Evolutionary conservation across 2,797 vertebrate genomes (phyloP), one percentile per base, ranked within the genome.

Genomic region (Acipenser oxyrinchus): DNA sequence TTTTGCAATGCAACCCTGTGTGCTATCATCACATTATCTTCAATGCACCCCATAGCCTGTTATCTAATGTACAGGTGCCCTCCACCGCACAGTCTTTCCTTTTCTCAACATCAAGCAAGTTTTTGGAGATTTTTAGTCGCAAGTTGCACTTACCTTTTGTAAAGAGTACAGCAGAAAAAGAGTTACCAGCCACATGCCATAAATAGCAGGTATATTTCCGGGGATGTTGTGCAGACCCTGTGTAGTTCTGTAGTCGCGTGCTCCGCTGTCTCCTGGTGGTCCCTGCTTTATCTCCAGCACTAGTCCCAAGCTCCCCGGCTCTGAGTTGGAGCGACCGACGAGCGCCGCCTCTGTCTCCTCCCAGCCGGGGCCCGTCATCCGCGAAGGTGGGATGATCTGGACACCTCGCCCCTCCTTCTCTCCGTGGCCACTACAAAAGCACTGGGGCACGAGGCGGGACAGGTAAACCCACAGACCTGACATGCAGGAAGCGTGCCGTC

Each of bases 171-270:
- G 94, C 93, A 97, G 95, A 92, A 95, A 86, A 91, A 96, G 92
- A 95, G 93, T 96, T 93, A 95, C 94, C 94, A 96, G 95, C 95
- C 94, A 97, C 95, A 98, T 98, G 93, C 95, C 95, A 97, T 97
- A 93, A 91, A 95, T 89, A 94, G 93, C 93, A 90, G 87, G 89
- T 88, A 78, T 87, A 88, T 92, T 93, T 91, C 91, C 89, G 88
- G 86, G 93, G 93, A 93, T 91, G 87, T 85, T 88, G 90, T 92
- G 90, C 90, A 87, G 86, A 86, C 87, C 89, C 81, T 84, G 90
- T 87, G 87, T 89, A 84, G 84, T 80, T 81, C 88, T 82, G 84
- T 86, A 87, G 86, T 90, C 81, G 89, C 88, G 87, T 87, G 88
- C 88, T 83, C 85, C 85, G 84, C 88, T 92, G 82, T 88, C 87